Conservation (phyloP, 2,113 vertebrate genomes). For the Apteryx owenii region DNA sequence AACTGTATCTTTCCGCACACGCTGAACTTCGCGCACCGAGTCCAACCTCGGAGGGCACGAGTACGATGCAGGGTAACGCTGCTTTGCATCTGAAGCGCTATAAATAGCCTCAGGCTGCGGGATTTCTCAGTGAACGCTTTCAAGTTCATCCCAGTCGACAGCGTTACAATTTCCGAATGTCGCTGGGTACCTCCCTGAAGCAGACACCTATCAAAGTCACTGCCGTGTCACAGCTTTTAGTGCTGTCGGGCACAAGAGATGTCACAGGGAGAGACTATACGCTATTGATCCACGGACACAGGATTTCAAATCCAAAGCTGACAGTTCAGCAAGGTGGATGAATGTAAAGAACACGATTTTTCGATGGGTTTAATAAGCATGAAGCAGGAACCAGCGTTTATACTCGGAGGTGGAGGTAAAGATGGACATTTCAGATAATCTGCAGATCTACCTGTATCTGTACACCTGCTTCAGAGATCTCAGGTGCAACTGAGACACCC, state of each 20-base stretch:
- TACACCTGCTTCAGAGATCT: neutral
- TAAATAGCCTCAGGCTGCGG: neutral
- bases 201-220: neutral
- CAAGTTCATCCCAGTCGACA: rapidly evolving
- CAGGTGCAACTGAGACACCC: neutral
- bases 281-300: rapidly evolving
- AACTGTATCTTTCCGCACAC: neutral
- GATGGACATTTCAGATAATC: neutral
- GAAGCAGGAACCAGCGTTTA: neutral
- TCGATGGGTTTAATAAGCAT: neutral
- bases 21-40: neutral
- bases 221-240: neutral
- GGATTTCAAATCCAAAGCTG: neutral
- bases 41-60: neutral
- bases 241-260: neutral
- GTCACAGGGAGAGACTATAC: neutral
- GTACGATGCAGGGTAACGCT: neutral
- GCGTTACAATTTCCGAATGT: neutral
- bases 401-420: neutral
- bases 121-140: neutral
- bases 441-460: no score
- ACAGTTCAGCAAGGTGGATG: neutral
- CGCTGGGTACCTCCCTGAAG: neutral
- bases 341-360: neutral
- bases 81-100: neutral